phyloP scores from a whole-genome alignment of 2,113 vertebrate genomes.

The Athene cunicularia region DNA sequence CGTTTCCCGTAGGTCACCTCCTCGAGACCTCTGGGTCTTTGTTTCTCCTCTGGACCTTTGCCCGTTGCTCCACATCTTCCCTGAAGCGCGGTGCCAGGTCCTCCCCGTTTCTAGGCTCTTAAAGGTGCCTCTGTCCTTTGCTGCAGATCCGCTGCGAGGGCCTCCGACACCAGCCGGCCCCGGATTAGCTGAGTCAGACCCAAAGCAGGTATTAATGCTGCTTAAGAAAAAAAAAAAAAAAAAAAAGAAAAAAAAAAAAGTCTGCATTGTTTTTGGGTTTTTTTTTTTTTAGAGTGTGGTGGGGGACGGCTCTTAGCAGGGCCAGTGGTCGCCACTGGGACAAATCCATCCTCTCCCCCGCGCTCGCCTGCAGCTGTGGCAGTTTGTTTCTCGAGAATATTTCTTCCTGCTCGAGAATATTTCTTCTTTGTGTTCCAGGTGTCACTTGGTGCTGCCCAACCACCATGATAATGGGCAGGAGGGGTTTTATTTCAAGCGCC shows the following conservation, averaged over 20 bases:
- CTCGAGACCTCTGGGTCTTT: too few relatives aligned
- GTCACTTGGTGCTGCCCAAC: accelerated
- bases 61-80: not conserved
- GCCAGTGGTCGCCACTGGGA: not conserved
- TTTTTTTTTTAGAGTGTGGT: not conserved
- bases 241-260: too few relatives aligned
- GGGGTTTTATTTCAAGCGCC: not conserved
- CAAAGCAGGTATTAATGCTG: not conserved
- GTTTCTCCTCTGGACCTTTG: not conserved
- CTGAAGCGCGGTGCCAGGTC: not conserved
- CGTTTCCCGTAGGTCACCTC: accelerated
- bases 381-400: not conserved
- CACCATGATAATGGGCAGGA: accelerated
- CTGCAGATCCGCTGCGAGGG: not conserved
- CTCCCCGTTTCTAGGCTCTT: not conserved
- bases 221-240: not conserved
- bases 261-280: too few relatives aligned
- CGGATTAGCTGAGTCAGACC: not conserved
- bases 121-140: not conserved
- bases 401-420: not conserved
- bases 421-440: not conserved
- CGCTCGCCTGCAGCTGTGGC: not conserved
- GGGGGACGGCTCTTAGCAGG: not conserved
- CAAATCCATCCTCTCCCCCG: not conserved
- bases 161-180: not conserved